Percentiles rank a stretch among this genome's conserved stretches.
Evolutionary conservation across 2,797 vertebrate species (phyloP).

Genomic region (Aotus griseimembra): DNA sequence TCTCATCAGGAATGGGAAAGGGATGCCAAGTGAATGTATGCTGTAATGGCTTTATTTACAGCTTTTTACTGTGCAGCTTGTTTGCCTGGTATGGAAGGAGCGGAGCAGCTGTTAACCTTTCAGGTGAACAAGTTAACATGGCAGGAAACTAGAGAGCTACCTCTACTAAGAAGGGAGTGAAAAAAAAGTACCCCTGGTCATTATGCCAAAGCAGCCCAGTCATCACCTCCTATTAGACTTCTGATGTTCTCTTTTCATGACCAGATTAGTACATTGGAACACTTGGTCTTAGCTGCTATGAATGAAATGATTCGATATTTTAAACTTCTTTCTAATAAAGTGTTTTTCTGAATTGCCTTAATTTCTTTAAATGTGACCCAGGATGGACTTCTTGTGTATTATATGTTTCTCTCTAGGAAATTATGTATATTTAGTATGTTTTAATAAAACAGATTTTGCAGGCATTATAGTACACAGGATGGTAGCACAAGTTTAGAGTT

Average conservation of each 20-base stretch:
- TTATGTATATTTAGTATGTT: background rate
- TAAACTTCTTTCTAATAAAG: background rate
- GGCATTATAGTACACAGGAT: background rate
- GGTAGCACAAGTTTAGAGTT: background rate
- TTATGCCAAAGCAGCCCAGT: background rate
- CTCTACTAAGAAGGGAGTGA: background rate
- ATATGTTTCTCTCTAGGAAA: conserved; percentile 24
- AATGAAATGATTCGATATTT: conserved; percentile 19
- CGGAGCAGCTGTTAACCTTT: conserved; percentile 52
- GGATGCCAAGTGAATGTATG: conserved; percentile 45
- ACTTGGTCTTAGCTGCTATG: background rate
- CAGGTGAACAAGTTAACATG: conserved; percentile 24
- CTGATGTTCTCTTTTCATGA: background rate
- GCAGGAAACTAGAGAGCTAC: background rate
- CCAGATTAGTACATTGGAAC: background rate
- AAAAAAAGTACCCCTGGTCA: background rate
- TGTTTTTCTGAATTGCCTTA: background rate
- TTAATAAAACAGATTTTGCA: conserved; percentile 27
- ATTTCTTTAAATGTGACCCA: conserved; percentile 1
- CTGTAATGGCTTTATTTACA: conserved; percentile 28
- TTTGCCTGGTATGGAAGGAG: conserved; percentile 34
- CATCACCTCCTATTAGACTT: background rate
- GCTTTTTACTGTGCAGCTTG: conserved; percentile 52
- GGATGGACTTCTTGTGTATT: background rate
- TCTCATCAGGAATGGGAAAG: conserved; percentile 25